These are phyloP conservation scores for Rhinogobius similis DNA, from an alignment of 2,113 vertebrate species.

Conservation along the genomic window DNA sequence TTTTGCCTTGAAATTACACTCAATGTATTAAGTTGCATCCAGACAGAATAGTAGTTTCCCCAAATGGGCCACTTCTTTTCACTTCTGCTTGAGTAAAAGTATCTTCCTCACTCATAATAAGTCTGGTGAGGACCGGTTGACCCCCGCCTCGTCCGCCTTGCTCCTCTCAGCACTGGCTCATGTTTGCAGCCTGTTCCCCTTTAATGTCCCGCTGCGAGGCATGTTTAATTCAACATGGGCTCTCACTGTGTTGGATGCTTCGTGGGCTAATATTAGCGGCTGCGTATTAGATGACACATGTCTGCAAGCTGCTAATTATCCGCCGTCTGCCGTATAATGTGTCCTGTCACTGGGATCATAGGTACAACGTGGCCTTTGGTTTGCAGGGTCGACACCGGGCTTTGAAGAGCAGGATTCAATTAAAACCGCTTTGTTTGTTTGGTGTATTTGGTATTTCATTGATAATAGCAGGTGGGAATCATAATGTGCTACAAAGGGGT, in stretches of 20 bases:
- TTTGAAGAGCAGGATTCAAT: not conserved
- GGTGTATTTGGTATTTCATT: no score
- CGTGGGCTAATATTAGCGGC: not conserved
- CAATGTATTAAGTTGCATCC: no score
- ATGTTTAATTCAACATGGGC: slow-evolving; percentile 10
- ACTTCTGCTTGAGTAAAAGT: no score
- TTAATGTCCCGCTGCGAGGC: not conserved
- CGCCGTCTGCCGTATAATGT: not conserved
- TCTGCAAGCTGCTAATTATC: slow-evolving; percentile 5
- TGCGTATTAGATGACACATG: not conserved
- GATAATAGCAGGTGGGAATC: no score
- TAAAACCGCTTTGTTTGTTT: not conserved
- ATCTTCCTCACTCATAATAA: no score
- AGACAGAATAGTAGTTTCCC: no score
- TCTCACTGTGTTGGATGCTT: not conserved
- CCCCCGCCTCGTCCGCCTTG: no score
- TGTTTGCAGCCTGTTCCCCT: not conserved
- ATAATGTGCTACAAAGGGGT: no score
- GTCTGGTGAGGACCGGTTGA: no score
- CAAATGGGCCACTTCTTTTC: no score
- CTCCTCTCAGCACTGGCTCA: not conserved
- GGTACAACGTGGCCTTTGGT: not conserved
- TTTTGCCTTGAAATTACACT: no score
- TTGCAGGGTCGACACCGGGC: not conserved
- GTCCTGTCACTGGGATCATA: not conserved